A percentile compares a stretch with the other conserved stretches of the same genome.
These are phyloP conservation scores for Isichthys henryi DNA, from an alignment of 2,113 vertebrate species.

Conservation along the genomic window DNA sequence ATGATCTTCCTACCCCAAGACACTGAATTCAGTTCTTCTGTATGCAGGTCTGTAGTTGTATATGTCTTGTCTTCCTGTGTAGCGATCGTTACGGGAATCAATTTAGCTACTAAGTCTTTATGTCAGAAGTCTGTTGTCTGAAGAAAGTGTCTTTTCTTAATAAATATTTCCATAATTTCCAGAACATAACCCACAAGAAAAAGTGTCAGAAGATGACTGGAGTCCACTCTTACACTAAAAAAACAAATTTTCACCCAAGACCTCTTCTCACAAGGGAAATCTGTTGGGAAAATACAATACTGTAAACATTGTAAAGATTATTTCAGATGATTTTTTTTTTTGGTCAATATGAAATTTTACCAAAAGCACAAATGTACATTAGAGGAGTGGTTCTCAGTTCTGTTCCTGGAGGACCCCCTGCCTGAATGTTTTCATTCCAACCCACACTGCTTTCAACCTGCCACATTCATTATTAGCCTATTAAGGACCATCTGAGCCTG, in stretches of 20 bases:
- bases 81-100: constrained; percentile 2
- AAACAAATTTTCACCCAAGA: background rate
- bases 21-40: constrained; percentile 13
- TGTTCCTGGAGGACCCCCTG: background rate
- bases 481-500: background rate
- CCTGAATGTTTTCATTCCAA: background rate
- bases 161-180: background rate
- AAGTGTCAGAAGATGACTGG: background rate
- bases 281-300: background rate
- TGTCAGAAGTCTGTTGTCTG: constrained; percentile 2
- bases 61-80: constrained; percentile 21
- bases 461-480: background rate
- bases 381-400: background rate
- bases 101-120: background rate
- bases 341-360: background rate
- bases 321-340: background rate
- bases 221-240: too few species aligned
- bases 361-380: background rate
- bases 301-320: background rate
- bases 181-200: background rate
- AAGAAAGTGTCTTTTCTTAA: background rate
- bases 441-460: background rate
- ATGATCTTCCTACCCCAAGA: constrained; percentile 4
- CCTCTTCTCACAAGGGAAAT: background rate
- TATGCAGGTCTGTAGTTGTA: background rate